Evolutionary conservation across 2,113 vertebrate genomes (phyloP), one percentile per base, ranked within the genome.

Genomic region (Shinisaurus crocodilurus): DNA sequence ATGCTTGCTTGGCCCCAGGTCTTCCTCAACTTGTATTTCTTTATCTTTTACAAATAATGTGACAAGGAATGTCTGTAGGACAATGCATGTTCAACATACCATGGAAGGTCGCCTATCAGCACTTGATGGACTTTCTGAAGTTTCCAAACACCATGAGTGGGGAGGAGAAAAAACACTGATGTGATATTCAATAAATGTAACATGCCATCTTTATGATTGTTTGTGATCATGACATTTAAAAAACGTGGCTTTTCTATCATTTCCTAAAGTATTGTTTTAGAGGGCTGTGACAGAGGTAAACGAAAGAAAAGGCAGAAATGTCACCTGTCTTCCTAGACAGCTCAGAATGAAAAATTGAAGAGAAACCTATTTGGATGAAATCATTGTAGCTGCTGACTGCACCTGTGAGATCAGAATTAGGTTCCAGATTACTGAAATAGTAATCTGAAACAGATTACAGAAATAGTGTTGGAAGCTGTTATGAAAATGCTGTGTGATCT

Each of bases 151-250:
- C 76, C 60, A 89, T 20, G 54, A 54, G 88, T 37, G 18, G 20
- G 60, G 91, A 86, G 90, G 89, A 89, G 92, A 94, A 79, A 63
- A 82, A 93, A 95, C 89, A 80, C 76, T 91, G 94, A 95, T 91
- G 94, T 86, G 94, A 95, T 93, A 90, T 85, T 92, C 85, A 0
- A 93, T 93, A 97, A 97, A 96, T 94, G 94, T 93, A 96, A 94
- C 93, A 95, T 94, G 92, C 95, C 95, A 91, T 94, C 92, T 91
- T 90, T 93, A 91, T 91, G 95, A 96, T 95, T 95, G 94, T 86
- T 96, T 95, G 94, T 95, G 94, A 97, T 96, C 93, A 79, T 96
- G 95, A 95, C 96, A 97, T 97, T 97, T 97, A 90, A 96, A 94
- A 95, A 95, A 93, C 89, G 32, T 84, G 93, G 90, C 95, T 96